A percentile compares a stretch with the other conserved stretches of the same genome.
Conservation (phyloP, 2,113 vertebrate species). For the Upupa epops region DNA sequence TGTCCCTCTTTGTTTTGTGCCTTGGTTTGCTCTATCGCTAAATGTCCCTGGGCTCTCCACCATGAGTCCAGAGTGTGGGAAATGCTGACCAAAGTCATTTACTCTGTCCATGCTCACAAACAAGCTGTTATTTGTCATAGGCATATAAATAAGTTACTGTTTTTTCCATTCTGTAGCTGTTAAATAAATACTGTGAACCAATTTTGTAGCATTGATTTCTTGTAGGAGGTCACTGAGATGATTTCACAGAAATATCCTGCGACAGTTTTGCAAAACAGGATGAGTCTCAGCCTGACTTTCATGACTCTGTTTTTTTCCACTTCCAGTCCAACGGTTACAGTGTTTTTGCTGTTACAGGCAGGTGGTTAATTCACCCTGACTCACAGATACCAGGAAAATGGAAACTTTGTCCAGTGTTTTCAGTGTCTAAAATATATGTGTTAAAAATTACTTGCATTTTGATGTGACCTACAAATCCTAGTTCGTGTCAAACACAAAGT, state of each 20-base stretch:
- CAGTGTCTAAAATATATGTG: background rate
- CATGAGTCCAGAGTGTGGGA: background rate
- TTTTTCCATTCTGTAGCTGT: background rate
- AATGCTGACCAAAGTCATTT: background rate
- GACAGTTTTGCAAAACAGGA: conserved; percentile 45
- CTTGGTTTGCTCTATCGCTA: background rate
- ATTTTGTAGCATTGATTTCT: background rate
- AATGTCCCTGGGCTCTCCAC: conserved; percentile 38
- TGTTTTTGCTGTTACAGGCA: background rate
- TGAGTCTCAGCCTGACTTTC: conserved; percentile 18
- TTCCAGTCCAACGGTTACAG: background rate
- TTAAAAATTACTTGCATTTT: background rate
- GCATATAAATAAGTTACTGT: background rate
- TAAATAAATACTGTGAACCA: background rate
- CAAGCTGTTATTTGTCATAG: background rate
- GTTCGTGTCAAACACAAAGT: background rate
- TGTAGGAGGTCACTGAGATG: background rate
- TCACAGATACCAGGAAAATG: background rate
- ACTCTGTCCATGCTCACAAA: background rate
- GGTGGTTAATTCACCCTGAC: background rate
- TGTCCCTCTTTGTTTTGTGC: conserved; percentile 21
- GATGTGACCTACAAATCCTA: background rate
- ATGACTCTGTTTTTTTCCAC: background rate
- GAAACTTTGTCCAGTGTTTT: background rate
- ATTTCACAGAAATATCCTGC: conserved; percentile 25